Evolutionary conservation across 2,797 vertebrate genomes (phyloP).

Genomic region (Podarcis siculus): DNA sequence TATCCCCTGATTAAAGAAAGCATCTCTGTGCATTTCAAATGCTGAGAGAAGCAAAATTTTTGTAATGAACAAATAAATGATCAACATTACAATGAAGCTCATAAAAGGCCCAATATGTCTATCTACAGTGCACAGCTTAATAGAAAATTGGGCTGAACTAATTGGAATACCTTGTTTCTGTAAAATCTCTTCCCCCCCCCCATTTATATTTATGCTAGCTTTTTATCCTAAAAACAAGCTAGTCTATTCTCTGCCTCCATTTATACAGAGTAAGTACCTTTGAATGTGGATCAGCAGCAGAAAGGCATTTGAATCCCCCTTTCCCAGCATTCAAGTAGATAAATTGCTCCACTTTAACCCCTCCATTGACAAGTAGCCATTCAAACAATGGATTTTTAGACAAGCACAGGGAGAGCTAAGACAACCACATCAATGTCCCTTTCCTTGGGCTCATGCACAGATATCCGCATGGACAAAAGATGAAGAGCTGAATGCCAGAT

Average conservation of each 20-base stretch:
- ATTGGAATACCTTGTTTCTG: constrained; percentile 20
- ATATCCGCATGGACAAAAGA: not conserved
- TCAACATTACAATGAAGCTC: constrained; percentile 9
- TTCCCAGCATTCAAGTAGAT: not conserved
- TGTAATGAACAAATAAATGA: constrained; percentile 21
- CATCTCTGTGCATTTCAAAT: constrained; percentile 26
- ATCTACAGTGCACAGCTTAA: not conserved
- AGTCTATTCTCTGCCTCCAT: not conserved
- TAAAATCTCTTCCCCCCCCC: not conserved
- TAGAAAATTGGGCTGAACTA: constrained; percentile 29
- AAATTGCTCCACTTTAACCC: constrained; percentile 22
- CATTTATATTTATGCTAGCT: not conserved
- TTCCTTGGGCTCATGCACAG: not conserved
- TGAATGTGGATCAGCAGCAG: not conserved
- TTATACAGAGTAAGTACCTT: not conserved
- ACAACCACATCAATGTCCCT: not conserved
- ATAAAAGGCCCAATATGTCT: constrained; percentile 6
- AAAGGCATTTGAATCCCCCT: constrained; percentile 13
- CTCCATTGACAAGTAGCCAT: constrained; percentile 32
- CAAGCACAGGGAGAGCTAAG: not conserved
- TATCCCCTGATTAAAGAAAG: constrained; percentile 41
- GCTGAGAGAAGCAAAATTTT: constrained; percentile 43
- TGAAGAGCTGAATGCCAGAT: not conserved
- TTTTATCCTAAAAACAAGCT: not conserved
- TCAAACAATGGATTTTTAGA: not conserved